These are phyloP conservation scores for Thomomys bottae DNA, from an alignment of 2,113 vertebrate genomes.

Conservation along the genomic window DNA sequence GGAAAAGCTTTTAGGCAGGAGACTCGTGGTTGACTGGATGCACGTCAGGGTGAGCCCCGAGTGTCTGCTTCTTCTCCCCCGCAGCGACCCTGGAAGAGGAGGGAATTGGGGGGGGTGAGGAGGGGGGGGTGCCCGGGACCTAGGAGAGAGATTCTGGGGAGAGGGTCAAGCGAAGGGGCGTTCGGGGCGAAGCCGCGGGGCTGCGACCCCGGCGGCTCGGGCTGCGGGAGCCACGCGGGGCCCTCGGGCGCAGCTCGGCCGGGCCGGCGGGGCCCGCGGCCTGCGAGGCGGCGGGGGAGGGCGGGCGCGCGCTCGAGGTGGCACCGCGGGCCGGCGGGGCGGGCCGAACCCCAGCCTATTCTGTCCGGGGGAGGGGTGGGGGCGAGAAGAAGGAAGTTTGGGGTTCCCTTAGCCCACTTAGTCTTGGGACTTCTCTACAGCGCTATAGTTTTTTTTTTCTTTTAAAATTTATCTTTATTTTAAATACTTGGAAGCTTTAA, in stretches of 20 bases:
- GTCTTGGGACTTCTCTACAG: conserved; percentile 9
- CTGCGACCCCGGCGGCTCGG: background rate
- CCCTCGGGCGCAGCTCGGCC: background rate
- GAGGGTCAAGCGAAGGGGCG: background rate
- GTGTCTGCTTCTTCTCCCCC: background rate
- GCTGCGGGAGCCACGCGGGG: background rate
- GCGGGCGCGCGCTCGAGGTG: background rate
- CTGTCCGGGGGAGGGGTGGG: too few species aligned
- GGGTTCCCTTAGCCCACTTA: background rate
- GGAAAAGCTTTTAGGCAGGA: conserved; percentile 6
- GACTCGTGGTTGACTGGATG: conserved; percentile 14
- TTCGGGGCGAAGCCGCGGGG: background rate
- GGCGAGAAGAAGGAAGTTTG: background rate
- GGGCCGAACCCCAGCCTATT: background rate
- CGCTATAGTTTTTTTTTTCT: conserved; percentile 26
- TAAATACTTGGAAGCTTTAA: conserved; percentile 6
- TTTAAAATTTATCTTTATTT: background rate
- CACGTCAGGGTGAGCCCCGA: background rate
- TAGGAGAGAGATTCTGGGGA: conserved; percentile 26
- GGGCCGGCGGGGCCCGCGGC: background rate
- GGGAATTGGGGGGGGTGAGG: background rate
- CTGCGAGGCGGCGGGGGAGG: background rate
- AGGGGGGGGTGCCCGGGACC: background rate
- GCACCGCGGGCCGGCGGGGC: background rate
- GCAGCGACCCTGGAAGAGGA: background rate